Conservation (phyloP, 2,113 vertebrate genomes). For the Mugil cephalus region DNA sequence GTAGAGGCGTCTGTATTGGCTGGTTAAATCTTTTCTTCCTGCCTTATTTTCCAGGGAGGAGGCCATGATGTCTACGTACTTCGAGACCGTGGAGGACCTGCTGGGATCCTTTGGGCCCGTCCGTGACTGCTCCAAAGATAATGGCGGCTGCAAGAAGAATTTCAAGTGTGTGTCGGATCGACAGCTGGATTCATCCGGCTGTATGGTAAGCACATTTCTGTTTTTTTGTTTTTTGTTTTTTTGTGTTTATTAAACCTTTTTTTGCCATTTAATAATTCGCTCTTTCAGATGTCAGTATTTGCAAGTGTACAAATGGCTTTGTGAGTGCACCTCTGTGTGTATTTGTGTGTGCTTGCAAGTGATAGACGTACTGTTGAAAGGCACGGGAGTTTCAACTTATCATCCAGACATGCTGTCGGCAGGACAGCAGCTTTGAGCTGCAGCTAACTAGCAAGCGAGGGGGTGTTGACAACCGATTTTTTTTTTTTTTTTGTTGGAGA, state of each 20-base stretch:
- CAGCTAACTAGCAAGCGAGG: slow-evolving; percentile 26
- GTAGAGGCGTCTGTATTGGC: neutral
- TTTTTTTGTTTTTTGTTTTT: neutral
- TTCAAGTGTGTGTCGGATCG: slow-evolving; percentile 98
- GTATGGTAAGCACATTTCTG: slow-evolving; percentile 87
- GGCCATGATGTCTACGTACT: slow-evolving; percentile 97
- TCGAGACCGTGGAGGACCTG: slow-evolving; percentile 96
- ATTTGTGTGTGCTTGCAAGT: neutral
- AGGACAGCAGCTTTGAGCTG: slow-evolving; percentile 16
- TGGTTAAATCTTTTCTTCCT: slow-evolving; percentile 1
- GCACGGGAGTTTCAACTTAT: neutral
- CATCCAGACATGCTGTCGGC: slow-evolving; percentile 26
- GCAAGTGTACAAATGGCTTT: neutral
- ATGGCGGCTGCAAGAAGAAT: slow-evolving; percentile 97
- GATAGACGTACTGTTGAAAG: slow-evolving; percentile 13
- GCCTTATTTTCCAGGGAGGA: slow-evolving; percentile 90
- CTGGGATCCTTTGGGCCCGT: slow-evolving; percentile 96
- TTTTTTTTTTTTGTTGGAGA: neutral
- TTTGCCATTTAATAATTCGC: neutral
- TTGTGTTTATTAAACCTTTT: neutral
- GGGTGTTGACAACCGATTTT: slow-evolving; percentile 27
- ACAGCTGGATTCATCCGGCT: slow-evolving; percentile 93
- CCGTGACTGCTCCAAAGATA: slow-evolving; percentile 95
- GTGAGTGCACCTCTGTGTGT: neutral
- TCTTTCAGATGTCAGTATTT: neutral